Evolutionary conservation across 2,797 vertebrate species (phyloP), one percentile per base, ranked within the genome.

Genomic region (Chiloscyllium punctatum): DNA sequence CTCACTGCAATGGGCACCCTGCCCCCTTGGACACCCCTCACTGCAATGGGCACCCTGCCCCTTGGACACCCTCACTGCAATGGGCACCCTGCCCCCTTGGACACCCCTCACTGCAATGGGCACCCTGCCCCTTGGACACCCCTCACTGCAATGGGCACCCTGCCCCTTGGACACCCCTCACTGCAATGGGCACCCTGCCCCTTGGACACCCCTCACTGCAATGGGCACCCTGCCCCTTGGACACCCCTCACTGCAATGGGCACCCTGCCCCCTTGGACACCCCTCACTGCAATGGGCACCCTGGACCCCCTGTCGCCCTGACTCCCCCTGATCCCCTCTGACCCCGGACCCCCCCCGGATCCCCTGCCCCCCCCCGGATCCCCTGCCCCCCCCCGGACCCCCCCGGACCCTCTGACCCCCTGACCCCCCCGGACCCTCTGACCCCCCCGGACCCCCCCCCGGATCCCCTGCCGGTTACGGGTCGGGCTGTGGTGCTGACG

Each of bases 1-100:
- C 0, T 1, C 0, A 0, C 18, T 13, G 0, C 0, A 71, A 71
- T 23, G 69, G 69, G 69, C 18, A 71, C 21, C 18, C 8, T 25
- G 11, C 23, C 23, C 69, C 69, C 69, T 25, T 25, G 2, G 69
- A 71, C 21, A 0, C 0, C 0, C 3, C 11, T 9, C 96, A 95
- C 95, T 95, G 23, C 69, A 71, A 77, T 13, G 74, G 74, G 74
- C 8, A n/a, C 30, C 30, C 96, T 79, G 57, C 92, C 11, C 21
- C 62, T 9, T 95, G 71, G 71, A 27, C 72, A 9, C 0, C 2
- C 13, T 15, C 95, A 95, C 95, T 95, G 72, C 27, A 30, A 74
- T 1, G 6, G 72, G 27, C 25, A 27, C 71, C 71, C 71, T 72
- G 0, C 23, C 15, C n/a, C 33, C 77, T 91, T 91, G 33, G 30